Evolutionary conservation across 1,140 invertebrate species (phyloP), one percentile per base, ranked within the genome.

Genomic region (Lepidurus packardi): DNA sequence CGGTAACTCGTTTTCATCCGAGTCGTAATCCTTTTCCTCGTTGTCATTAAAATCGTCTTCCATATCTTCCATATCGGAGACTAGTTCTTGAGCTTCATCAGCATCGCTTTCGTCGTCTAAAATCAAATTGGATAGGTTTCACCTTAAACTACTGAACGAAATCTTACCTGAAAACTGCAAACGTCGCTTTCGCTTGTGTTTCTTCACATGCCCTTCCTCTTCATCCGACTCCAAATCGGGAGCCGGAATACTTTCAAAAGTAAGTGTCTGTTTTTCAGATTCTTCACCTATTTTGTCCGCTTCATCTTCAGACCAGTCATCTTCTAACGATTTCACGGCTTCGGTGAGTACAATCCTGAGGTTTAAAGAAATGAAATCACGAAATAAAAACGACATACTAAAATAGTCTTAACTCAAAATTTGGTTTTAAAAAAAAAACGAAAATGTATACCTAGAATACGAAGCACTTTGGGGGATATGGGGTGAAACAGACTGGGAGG

Each of bases 151-250:
- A n/a, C 6, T 9, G 8, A 7, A 21, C 21, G 21, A 7, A 21
- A 65, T n/a, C 53, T 65, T 11, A 65, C 53, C 53, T n/a, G 53
- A 65, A 16, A 65, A 65, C 53, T 65, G 53, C 13, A 65, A 65
- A 65, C 53, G 53, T 21, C 53, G 53, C 21, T 65, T 65, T n/a
- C n/a, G 53, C 53, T 65, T 65, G 53, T 13, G 53, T 65, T 65
- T 65, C 53, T 65, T 65, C 53, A 21, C 53, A 7, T 21, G 21
- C 7, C 53, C 53, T 9, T 9, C 53, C 21, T 65, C 53, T 65
- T 65, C 53, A 21, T 65, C 53, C 7, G 53, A 65, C 16, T 65
- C 53, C 16, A 65, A 21, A 65, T 65, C 53, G 16, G 21, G 21
- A 13, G 21, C 53, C 13, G 13, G 16, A 16, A 13, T 65, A n/a